Conservation (phyloP, 2,888 invertebrate genomes). For the Orthosia cruda region DNA sequence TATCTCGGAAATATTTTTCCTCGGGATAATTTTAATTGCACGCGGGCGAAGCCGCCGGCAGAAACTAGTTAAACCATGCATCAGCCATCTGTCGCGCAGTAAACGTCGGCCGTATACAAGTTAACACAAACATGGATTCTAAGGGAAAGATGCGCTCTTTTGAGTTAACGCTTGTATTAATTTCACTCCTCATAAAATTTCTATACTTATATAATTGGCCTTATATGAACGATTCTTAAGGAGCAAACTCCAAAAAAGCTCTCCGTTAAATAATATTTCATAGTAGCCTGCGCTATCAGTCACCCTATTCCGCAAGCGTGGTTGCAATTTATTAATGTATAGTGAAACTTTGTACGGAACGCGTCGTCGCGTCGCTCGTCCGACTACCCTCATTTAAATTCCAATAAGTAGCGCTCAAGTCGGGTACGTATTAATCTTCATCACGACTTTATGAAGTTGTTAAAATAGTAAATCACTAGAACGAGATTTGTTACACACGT, state of each 20-base stretch:
- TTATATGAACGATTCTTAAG: too few relatives aligned
- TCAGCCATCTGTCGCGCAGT: too few relatives aligned
- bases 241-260: background rate
- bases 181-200: too few relatives aligned
- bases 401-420: conserved; percentile 58
- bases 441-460: conserved; percentile 50
- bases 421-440: conserved; percentile 62
- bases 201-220: too few relatives aligned
- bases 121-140: too few relatives aligned
- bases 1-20: too few relatives aligned
- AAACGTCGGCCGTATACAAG: too few relatives aligned
- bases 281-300: conserved; percentile 35
- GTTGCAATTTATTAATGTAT: conserved; percentile 62
- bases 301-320: conserved; percentile 34
- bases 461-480: conserved; percentile 55
- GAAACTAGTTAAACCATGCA: too few relatives aligned
- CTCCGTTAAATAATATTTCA: conserved; percentile 20
- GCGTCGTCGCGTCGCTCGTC: conserved; percentile 22
- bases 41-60: too few relatives aligned
- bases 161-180: too few relatives aligned
- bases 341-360: conserved; percentile 52
- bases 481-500: conserved; percentile 7
- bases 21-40: too few relatives aligned
- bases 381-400: conserved; percentile 50
- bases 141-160: too few relatives aligned